Base-by-base conservation (phyloP, 1,140 invertebrate species). In the Eumaeus atala region DNA sequence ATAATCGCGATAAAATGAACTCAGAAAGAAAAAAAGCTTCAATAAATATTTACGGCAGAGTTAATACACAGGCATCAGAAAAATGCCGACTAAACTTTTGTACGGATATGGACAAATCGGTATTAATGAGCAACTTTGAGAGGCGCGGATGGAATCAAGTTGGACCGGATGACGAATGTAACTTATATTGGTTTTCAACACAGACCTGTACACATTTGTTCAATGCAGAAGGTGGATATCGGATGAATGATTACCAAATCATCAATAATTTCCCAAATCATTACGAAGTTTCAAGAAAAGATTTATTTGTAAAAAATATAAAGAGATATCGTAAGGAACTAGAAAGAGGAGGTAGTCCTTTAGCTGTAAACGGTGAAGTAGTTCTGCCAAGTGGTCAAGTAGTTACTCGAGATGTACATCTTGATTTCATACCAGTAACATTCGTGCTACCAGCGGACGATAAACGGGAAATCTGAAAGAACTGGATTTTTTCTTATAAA, bases 381-480 rank as follows among this genome's bases (percentile, higher is more conserved):
- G 72, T 65, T 28, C 61, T 87, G 38, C 72, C 74, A 0, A 91
- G n/a, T n/a, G n/a, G n/a, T n/a, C n/a, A n/a, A n/a, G n/a, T n/a
- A n/a, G n/a, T n/a, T n/a, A n/a, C n/a, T 16, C 93, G 95, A 81
- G 94, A 96, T 80, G 72, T 95, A 1, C 91, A 95, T 76, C 86
- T 96, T 79, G 96, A 98, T 87, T 97, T 98, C 70, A 94, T 98
- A 59, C 97, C 97, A 0, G 91, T 95, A 0, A 98, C 97, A 0
- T 99, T 97, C 79, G 95, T 98, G 51, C 87, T 98, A 58, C 97
- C 97, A 0, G 93, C 97, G 91, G 98, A 98, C 87, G 95, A 97
- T 0, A 96, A 98, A 74, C 97, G 98, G 75, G 98, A 98, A 96
- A 98, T 94, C 94, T 9, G 95, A 96, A 79, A 94, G 94, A 0